phyloP scores from a whole-genome alignment of 2,113 vertebrate genomes.

The Lonchura striata region DNA sequence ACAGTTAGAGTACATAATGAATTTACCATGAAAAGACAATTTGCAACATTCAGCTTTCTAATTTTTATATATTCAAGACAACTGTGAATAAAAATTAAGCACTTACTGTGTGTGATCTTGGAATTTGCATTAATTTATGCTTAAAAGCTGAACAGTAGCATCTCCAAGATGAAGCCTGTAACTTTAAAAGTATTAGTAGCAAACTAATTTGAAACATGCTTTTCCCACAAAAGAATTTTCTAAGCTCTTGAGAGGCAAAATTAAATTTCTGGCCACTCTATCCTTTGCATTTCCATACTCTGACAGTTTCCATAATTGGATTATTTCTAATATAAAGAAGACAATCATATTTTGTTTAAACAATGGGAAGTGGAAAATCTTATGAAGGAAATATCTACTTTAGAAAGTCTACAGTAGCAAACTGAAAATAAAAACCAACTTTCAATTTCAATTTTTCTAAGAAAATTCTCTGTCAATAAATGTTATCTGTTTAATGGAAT shows the following conservation, averaged over 20 bases:
- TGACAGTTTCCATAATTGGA: constrained; percentile 3
- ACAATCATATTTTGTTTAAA: constrained; percentile 25
- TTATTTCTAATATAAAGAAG: constrained; percentile 21
- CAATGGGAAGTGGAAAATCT: background rate
- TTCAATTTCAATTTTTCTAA: background rate
- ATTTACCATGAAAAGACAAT: background rate
- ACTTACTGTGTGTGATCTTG: background rate
- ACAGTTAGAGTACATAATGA: background rate
- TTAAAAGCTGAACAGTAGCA: background rate
- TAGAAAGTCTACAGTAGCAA: background rate
- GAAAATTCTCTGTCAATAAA: background rate
- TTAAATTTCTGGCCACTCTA: background rate
- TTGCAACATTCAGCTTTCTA: background rate
- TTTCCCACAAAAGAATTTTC: constrained; percentile 2
- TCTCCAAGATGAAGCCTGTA: background rate
- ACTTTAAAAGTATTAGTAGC: background rate
- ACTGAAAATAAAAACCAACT: background rate
- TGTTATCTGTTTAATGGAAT: background rate
- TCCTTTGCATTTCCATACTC: constrained; percentile 33
- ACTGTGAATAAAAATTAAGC: background rate
- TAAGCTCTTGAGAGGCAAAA: constrained; percentile 1
- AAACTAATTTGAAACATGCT: background rate
- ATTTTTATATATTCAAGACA: background rate
- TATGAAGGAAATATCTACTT: background rate
- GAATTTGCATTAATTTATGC: background rate